These are phyloP conservation scores for Timandra comae DNA, from an alignment of 2,888 invertebrate genomes.

Conservation along the genomic window DNA sequence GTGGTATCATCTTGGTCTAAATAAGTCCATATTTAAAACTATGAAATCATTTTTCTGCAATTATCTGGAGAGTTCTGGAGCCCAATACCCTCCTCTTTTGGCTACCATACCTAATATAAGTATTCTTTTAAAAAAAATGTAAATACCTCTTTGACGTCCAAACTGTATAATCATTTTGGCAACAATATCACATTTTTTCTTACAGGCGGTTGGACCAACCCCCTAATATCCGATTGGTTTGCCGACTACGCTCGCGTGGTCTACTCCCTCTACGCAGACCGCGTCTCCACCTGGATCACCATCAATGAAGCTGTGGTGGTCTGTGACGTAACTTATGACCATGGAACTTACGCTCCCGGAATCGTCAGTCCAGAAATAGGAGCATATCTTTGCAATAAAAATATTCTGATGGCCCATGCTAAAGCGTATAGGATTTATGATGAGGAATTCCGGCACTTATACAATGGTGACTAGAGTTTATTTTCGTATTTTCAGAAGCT, in stretches of 20 bases:
- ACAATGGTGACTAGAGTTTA: conserved; percentile 13
- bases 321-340: conserved; percentile 15
- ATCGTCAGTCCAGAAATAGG: conserved; percentile 12
- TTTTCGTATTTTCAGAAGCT: background rate
- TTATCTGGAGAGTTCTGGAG: too few species aligned
- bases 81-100: too few species aligned
- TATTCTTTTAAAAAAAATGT: too few species aligned
- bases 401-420: conserved; percentile 80
- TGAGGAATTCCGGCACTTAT: conserved; percentile 53
- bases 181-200: too few species aligned
- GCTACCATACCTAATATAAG: too few species aligned
- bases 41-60: too few species aligned
- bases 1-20: too few species aligned
- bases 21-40: too few species aligned
- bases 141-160: too few species aligned
- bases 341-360: conserved; percentile 27
- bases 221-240: conserved; percentile 27
- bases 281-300: conserved; percentile 32
- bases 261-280: conserved; percentile 26
- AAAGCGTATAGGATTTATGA: conserved; percentile 75
- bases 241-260: conserved; percentile 25
- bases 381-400: conserved; percentile 55
- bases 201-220: conserved; percentile 19
- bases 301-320: conserved; percentile 24
- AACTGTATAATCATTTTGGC: too few species aligned